phyloP scores from a whole-genome alignment of 2,113 vertebrate genomes.

The Hyla sarda region DNA sequence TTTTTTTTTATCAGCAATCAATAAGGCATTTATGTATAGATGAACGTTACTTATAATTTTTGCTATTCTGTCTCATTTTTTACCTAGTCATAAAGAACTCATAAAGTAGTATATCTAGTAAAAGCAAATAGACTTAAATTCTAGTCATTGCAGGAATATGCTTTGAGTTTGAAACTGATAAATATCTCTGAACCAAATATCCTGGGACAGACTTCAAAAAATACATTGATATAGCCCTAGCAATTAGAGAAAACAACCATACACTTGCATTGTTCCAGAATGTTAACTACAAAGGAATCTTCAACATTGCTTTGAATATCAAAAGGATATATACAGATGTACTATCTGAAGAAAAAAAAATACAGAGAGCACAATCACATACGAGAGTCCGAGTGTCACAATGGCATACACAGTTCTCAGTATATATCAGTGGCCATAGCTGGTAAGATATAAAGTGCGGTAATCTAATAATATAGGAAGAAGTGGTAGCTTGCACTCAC shows the following conservation, averaged over 20 bases:
- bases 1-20: neutral
- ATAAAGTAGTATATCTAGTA: neutral
- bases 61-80: neutral
- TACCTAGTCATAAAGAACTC: neutral
- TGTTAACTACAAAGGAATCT: neutral
- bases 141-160: neutral
- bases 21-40: neutral
- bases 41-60: neutral
- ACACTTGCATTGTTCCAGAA: neutral
- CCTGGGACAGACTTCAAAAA: neutral
- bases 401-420: no score
- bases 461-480: no score
- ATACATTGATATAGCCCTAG: neutral
- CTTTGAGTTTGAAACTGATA: neutral
- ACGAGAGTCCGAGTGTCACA: no score
- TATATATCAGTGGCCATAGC: no score
- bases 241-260: neutral
- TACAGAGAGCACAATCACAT: no score
- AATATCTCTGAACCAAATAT: neutral
- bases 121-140: slow-evolving; percentile 5
- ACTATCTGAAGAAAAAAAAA: no score
- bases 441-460: no score
- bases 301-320: neutral
- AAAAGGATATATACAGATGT: neutral
- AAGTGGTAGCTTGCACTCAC: no score